Evolutionary conservation across 2,888 invertebrate species (phyloP), one percentile per base, ranked within the genome.

Genomic region (Blastobasis adustella): DNA sequence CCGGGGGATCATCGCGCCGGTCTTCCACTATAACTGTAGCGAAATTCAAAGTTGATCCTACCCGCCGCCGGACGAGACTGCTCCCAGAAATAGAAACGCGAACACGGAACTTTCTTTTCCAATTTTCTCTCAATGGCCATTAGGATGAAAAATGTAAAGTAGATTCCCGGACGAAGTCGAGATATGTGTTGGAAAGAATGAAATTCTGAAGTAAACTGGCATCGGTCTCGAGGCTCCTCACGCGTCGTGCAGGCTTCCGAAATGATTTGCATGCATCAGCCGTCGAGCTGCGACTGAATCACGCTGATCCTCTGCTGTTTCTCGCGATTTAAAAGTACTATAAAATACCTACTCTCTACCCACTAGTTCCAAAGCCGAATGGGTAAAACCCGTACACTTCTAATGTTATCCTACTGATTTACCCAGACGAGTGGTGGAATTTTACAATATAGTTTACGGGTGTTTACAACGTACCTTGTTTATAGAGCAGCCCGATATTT

Each of bases 61-160:
- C 39, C 37, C 46, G 8, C 23, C 23, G 23, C 23, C 23, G 23
- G 23, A 23, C 23, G 23, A 23, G 23, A 23, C 23, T 23, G 23
- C 23, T 23, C 23, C 62, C 67, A 65, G 67, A 73, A 73, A 77
- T 76, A 73, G 73, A 73, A 80, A 81, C 67, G 71, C 66, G 73
- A 76, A 73, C 71, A 76, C 73, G 80, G 82, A 84, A 83, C 81
- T 86, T 55, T 85, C 82, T 76, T 82, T 84, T 86, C 87, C 85
- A 86, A 87, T 87, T 86, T 87, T 85, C 87, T 83, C 76, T 79
- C 80, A 82, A 85, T 87, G 82, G 86, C 87, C 84, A 87, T 88
- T 88, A 86, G 81, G 84, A 87, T 86, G 87, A 87, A 82, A 85
- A 88, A 87, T 86, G 86, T 83, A 86, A 85, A 86, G 81, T 86